Evolutionary conservation across 2,888 invertebrate genomes (phyloP).

Genomic region (Myathropa florea): DNA sequence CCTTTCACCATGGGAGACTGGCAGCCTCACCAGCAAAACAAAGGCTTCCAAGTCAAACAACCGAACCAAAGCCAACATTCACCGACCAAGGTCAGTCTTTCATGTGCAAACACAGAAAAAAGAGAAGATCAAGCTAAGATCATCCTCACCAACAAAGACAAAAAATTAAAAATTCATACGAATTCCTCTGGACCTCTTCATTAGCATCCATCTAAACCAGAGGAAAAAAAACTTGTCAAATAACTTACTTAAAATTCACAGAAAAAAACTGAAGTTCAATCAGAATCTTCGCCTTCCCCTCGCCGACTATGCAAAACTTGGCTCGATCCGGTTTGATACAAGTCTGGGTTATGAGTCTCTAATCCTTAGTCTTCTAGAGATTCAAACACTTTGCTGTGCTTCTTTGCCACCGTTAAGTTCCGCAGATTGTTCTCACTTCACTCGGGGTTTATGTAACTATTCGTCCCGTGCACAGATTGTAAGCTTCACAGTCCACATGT

Average conservation of each 20-base stretch:
- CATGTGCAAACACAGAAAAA: not conserved
- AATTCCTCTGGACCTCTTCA: not conserved
- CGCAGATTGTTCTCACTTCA: not conserved
- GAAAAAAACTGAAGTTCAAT: not conserved
- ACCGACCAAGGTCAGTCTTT: not conserved
- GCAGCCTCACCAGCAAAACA: no score
- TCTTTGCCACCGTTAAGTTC: not conserved
- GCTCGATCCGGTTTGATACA: constrained; percentile 30
- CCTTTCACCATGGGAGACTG: no score
- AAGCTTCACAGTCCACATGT: constrained; percentile 1
- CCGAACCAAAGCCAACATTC: not conserved
- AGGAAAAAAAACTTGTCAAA: not conserved
- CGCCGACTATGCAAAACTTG: not conserved
- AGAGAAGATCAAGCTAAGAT: not conserved
- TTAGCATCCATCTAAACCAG: not conserved
- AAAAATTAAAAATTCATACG: not conserved
- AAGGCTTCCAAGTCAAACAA: not conserved
- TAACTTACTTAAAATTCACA: constrained; percentile 34
- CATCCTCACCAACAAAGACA: not conserved
- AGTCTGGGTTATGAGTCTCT: not conserved
- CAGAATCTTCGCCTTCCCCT: not conserved
- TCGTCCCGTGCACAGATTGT: not conserved
- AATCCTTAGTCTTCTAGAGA: not conserved
- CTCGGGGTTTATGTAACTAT: not conserved
- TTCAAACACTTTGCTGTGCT: not conserved